These are phyloP conservation scores for Chloroclystis v-ata DNA, from an alignment of 2,888 invertebrate genomes.

Conservation along the genomic window DNA sequence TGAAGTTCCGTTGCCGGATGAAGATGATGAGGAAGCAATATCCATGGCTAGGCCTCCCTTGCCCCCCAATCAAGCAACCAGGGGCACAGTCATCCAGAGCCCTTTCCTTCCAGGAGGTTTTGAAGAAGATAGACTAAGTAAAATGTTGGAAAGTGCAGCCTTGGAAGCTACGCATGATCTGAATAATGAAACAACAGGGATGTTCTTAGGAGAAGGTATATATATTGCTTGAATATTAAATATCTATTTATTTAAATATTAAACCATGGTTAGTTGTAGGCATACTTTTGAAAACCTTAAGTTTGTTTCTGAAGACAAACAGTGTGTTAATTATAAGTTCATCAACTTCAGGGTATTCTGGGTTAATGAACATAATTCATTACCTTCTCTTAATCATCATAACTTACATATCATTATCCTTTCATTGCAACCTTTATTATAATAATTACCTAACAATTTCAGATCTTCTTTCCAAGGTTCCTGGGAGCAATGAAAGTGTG, in stretches of 20 bases:
- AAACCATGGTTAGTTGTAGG: too few relatives aligned
- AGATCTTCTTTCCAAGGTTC: constrained; percentile 81
- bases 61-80: constrained; percentile 82
- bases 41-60: constrained; percentile 89
- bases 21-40: constrained; percentile 70
- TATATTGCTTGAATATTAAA: not conserved
- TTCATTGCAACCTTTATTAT: too few relatives aligned
- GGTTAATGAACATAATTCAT: too few relatives aligned
- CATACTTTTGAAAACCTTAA: too few relatives aligned
- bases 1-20: constrained; percentile 73
- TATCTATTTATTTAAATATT: too few relatives aligned
- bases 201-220: constrained; percentile 73
- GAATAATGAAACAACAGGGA: constrained; percentile 60
- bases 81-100: constrained; percentile 87
- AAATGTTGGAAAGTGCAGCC: constrained; percentile 57
- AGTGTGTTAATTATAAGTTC: too few relatives aligned
- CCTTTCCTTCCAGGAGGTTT: constrained; percentile 95
- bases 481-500: constrained; percentile 81
- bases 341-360: too few relatives aligned
- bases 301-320: too few relatives aligned
- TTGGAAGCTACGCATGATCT: constrained; percentile 58
- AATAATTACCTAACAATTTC: too few relatives aligned
- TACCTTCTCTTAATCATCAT: too few relatives aligned
- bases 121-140: constrained; percentile 69
- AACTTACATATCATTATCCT: too few relatives aligned